Conservation (phyloP, 1,140 invertebrate genomes). For the Coenobita brevimanus region DNA sequence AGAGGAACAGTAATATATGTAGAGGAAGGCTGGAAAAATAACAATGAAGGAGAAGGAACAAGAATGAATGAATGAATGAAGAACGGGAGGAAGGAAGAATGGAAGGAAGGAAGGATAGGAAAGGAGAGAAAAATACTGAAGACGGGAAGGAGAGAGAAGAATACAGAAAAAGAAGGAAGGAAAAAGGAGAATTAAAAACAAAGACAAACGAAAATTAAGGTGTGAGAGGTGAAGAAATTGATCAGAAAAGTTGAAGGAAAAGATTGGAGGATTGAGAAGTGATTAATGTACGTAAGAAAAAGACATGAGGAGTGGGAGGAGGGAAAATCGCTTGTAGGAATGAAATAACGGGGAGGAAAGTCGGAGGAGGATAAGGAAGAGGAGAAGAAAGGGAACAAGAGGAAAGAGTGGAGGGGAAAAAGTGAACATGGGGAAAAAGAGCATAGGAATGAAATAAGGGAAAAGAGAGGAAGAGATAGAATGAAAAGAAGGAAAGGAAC, state of each 20-base stretch:
- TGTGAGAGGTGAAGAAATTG: neutral
- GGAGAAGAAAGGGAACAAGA: conserved; percentile 5
- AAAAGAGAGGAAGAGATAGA: neutral
- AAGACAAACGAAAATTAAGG: too few species aligned
- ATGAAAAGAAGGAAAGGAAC: neutral
- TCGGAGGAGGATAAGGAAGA: neutral
- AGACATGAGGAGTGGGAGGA: neutral
- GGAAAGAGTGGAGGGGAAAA: neutral
- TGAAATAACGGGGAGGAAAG: neutral
- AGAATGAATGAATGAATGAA: too few species aligned
- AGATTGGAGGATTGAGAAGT: too few species aligned
- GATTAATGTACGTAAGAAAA: too few species aligned
- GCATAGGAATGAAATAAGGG: neutral
- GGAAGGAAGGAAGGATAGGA: too few species aligned
- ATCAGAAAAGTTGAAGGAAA: neutral
- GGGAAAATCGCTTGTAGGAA: neutral
- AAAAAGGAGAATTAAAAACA: neutral
- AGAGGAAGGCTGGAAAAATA: too few species aligned
- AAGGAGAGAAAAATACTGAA: neutral
- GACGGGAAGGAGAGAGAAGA: neutral
- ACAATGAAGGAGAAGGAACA: too few species aligned
- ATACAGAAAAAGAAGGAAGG: neutral
- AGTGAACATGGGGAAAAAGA: neutral
- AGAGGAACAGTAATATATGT: too few species aligned
- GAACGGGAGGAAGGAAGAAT: too few species aligned